Conservation (phyloP, 2,888 invertebrate species). For the Gymnosoma rotundatum region DNA sequence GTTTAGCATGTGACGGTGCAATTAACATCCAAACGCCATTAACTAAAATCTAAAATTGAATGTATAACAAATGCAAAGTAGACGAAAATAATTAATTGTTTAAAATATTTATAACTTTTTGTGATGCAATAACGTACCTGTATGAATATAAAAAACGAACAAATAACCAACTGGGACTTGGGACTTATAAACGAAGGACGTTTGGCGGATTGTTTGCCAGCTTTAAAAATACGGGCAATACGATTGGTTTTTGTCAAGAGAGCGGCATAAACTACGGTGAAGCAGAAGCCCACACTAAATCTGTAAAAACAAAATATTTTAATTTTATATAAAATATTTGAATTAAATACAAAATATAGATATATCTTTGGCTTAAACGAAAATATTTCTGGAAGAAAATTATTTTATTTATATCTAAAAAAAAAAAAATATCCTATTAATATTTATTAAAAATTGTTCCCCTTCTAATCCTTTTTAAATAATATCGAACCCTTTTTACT, state of each 20-base stretch:
- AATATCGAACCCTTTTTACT: no score
- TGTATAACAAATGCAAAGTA: background rate
- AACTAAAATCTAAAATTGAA: slow-evolving; percentile 87
- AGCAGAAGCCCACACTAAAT: slow-evolving; percentile 96
- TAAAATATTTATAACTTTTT: background rate
- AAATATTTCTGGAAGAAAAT: no score
- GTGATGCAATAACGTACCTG: slow-evolving; percentile 85
- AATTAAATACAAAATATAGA: no score
- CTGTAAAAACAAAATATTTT: slow-evolving; percentile 80
- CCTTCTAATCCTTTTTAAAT: no score
- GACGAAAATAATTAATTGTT: slow-evolving; percentile 14
- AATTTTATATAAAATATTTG: no score
- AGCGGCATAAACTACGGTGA: slow-evolving; percentile 98
- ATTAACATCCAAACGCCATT: slow-evolving; percentile 96
- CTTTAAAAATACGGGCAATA: slow-evolving; percentile 97
- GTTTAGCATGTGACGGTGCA: slow-evolving; percentile 93
- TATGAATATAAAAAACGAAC: slow-evolving; percentile 91
- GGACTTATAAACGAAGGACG: slow-evolving; percentile 97
- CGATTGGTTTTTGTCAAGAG: slow-evolving; percentile 98
- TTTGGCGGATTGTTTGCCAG: slow-evolving; percentile 97
- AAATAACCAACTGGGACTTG: slow-evolving; percentile 94
- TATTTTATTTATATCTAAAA: no score
- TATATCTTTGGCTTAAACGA: no score
- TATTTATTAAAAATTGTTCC: no score
- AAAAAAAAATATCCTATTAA: no score